Conservation (phyloP, 2,888 invertebrate genomes). For the Callyntrura sp. region DNA sequence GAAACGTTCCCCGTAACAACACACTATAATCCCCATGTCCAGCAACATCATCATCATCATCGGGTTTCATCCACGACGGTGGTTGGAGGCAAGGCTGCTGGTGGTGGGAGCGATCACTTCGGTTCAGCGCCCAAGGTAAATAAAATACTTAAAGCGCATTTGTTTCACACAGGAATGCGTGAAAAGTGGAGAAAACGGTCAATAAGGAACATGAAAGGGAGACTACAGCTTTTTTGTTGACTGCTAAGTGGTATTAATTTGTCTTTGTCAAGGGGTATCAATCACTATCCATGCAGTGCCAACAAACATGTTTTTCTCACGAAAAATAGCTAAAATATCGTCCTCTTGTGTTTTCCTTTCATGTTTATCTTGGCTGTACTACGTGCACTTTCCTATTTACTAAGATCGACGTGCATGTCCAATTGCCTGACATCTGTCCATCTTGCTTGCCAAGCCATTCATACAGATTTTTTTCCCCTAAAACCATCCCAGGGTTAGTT, state of each 20-base stretch:
- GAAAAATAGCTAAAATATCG: not conserved
- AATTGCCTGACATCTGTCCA: no score
- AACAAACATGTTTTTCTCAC: not conserved
- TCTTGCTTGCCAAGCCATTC: no score
- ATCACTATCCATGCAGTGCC: not conserved
- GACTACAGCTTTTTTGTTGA: not conserved
- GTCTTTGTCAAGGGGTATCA: slow-evolving; percentile 11
- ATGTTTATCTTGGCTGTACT: not conserved
- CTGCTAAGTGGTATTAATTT: slow-evolving; percentile 8
- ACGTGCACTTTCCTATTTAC: no score
- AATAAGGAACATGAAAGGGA: not conserved
- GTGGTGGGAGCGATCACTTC: slow-evolving; percentile 18
- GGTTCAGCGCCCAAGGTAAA: slow-evolving; percentile 25
- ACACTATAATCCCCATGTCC: not conserved
- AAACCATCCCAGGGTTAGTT: no score
- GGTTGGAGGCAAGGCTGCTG: slow-evolving; percentile 36
- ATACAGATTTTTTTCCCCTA: no score
- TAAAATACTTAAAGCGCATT: slow-evolving; percentile 21
- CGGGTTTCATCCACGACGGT: not conserved
- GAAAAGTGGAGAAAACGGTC: not conserved
- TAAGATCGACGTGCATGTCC: no score
- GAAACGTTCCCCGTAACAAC: slow-evolving; percentile 42
- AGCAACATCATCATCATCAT: slow-evolving; percentile 31
- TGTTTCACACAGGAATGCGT: not conserved
- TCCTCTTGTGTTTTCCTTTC: not conserved